Conservation (phyloP, 2,113 vertebrate genomes). For the Tenebrosternarchus preto region DNA sequence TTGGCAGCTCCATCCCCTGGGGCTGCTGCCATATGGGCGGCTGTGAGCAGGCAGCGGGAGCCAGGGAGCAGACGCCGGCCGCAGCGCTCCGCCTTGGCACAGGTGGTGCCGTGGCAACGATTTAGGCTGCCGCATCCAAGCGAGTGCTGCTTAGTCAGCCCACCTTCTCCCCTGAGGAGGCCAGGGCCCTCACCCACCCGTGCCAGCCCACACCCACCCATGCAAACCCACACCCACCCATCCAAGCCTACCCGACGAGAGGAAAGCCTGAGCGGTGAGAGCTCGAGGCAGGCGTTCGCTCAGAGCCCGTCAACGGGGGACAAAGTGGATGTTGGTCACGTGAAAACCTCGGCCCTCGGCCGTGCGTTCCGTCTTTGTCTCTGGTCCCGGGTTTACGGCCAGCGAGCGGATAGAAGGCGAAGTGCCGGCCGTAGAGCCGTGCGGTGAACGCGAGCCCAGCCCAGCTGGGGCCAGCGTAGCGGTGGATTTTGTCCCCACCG, state of each 20-base stretch:
- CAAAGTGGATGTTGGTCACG: too few relatives aligned
- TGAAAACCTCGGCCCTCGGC: neutral
- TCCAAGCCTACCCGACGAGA: neutral
- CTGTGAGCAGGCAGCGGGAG: conserved; percentile 48
- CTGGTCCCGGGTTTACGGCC: neutral
- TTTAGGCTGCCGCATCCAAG: conserved; percentile 42
- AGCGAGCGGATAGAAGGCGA: neutral
- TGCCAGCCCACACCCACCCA: conserved; percentile 49
- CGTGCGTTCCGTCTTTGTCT: neutral
- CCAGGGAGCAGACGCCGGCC: conserved; percentile 53
- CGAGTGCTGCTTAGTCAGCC: conserved; percentile 56
- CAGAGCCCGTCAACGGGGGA: too few relatives aligned
- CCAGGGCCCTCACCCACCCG: conserved; percentile 51
- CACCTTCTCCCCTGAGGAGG: conserved; percentile 58
- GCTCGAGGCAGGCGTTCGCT: too few relatives aligned
- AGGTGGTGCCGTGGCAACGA: conserved; percentile 42
- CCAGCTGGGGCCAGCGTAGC: neutral
- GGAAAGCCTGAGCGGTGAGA: too few relatives aligned
- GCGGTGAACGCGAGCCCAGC: neutral
- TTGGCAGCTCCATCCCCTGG: conserved; percentile 41
- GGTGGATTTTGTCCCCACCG: neutral
- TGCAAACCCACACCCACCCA: conserved; percentile 33
- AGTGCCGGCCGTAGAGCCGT: neutral
- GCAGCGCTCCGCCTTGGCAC: conserved; percentile 53
- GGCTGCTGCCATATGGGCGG: conserved; percentile 56